Conservation (phyloP, 2,888 invertebrate genomes). For the Pachydiplax longipennis region DNA sequence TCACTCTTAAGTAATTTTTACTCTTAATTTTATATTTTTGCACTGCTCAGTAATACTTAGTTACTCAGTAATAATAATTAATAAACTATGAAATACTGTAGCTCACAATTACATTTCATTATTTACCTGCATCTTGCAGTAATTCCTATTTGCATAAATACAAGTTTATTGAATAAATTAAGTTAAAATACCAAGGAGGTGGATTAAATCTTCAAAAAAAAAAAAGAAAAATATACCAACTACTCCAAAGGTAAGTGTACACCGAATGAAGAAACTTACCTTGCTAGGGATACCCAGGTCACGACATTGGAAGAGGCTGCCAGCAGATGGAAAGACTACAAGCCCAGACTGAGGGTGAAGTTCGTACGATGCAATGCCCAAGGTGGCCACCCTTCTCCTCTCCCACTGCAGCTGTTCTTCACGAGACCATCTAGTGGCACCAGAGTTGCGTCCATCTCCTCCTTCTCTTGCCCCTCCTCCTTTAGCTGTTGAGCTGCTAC, state of each 20-base stretch:
- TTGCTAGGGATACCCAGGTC: slow-evolving; percentile 64
- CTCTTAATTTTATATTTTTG: too few relatives aligned
- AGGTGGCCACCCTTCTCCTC: slow-evolving; percentile 87
- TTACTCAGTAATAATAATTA: too few relatives aligned
- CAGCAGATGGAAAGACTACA: slow-evolving; percentile 90
- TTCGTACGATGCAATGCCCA: slow-evolving; percentile 95
- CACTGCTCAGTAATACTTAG: too few relatives aligned
- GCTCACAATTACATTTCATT: too few relatives aligned
- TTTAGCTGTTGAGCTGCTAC: slow-evolving; percentile 54
- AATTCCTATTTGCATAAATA: too few relatives aligned
- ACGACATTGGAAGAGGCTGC: slow-evolving; percentile 84
- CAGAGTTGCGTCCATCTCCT: background rate
- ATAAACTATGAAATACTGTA: too few relatives aligned
- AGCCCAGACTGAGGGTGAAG: slow-evolving; percentile 81
- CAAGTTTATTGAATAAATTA: too few relatives aligned
- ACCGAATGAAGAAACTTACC: slow-evolving; percentile 20
- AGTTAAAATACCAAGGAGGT: too few relatives aligned
- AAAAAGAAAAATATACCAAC: background rate
- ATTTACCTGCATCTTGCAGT: too few relatives aligned
- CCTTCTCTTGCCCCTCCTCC: slow-evolving; percentile 53
- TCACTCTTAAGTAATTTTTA: too few relatives aligned
- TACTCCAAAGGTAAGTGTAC: background rate
- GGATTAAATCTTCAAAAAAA: background rate
- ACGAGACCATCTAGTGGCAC: slow-evolving; percentile 72
- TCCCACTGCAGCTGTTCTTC: slow-evolving; percentile 93